Conservation (phyloP, 2,113 vertebrate species). For the Xiphophorus maculatus region DNA sequence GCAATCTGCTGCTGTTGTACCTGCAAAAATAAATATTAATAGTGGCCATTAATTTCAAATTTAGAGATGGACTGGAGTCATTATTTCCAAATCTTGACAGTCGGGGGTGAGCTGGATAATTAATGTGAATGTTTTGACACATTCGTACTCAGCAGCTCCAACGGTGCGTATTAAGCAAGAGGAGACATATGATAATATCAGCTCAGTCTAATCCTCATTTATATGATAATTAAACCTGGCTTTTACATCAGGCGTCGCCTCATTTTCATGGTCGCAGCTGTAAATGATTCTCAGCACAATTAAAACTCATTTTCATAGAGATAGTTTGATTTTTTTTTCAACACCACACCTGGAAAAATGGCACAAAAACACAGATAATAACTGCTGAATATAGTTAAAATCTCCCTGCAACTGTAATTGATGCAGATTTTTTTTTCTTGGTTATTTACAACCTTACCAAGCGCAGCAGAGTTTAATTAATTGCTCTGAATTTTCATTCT, state of each 20-base stretch:
- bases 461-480: neutral
- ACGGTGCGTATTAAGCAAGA: conserved; percentile 1
- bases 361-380: conserved; percentile 28
- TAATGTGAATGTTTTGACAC: conserved; percentile 15
- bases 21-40: conserved; percentile 48
- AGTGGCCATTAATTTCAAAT: conserved; percentile 49
- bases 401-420: conserved; percentile 38
- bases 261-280: conserved; percentile 8
- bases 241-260: neutral
- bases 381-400: conserved; percentile 20
- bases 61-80: conserved; percentile 31
- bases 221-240: conserved; percentile 31
- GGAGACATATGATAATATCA: conserved; percentile 3
- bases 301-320: conserved; percentile 21
- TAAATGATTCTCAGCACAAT: conserved; percentile 25
- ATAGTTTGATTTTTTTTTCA: neutral
- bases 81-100: conserved; percentile 46
- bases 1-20: neutral
- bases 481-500: neutral
- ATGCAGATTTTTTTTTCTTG: conserved; percentile 7
- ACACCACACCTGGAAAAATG: conserved; percentile 23
- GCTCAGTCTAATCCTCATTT: conserved; percentile 13
- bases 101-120: conserved; percentile 23
- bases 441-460: conserved; percentile 14
- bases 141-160: neutral